Evolutionary conservation across 2,888 invertebrate species (phyloP), one percentile per base, ranked within the genome.

Genomic region (Strigamia maritima): DNA sequence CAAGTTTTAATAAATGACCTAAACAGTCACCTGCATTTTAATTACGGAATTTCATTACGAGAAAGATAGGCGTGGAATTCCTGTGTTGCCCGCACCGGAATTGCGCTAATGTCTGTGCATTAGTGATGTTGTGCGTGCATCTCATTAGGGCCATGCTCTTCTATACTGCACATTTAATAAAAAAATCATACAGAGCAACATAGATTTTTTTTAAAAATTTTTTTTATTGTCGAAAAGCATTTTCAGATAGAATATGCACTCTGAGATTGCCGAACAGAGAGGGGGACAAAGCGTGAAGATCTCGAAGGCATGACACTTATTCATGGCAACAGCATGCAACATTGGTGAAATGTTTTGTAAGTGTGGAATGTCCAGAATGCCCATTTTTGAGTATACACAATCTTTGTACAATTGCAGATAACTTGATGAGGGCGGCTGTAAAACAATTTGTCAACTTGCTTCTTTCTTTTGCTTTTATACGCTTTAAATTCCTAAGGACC

Each of bases 1-100:
- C 74, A 26, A 70, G 35, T 78, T 78, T 78, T 78, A 78, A 78
- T 78, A 78, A 78, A 78, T 70, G 78, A 74, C 78, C 65, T 78
- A 74, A 70, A 78, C 78, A 78, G 65, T 78, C 78, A 78, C 78
- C 78, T 78, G 78, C 78, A 78, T 78, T 78, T 78, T 78, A 78
- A 78, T 78, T 78, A 78, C 78, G 78, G 78, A 78, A 78, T 78
- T 78, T 78, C 78, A 78, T 78, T 78, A 78, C 24, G 65, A 24
- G 38, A 65, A 78, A 78, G 78, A 74, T 74, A 78, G 70, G 31
- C 60, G 60, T 28, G 78, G 74, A 65, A 78, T 78, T 78, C 78
- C 38, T 70, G 49, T 35, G 60, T 60, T 60, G 60, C 70, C 38
- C 70, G 70, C 77, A 26, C 49, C 26, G 77, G 49, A 40, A 44